Conservation (phyloP, 2,113 vertebrate species). For the Phalacrocorax brasilianus region DNA sequence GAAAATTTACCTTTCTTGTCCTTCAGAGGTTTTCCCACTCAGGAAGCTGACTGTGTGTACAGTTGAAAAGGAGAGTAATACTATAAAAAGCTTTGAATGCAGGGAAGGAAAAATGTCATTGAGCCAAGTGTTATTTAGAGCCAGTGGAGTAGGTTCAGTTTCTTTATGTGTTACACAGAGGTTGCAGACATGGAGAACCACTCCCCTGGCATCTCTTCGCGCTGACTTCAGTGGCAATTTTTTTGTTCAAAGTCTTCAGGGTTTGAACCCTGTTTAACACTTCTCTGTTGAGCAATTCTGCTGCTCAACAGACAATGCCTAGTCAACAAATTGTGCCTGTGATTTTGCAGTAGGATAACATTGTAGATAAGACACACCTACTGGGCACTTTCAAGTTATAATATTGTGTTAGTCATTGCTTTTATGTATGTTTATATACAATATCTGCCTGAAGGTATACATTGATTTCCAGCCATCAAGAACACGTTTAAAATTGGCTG, state of each 20-base stretch:
- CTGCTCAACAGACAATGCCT: not conserved
- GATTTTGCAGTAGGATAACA: constrained; percentile 49
- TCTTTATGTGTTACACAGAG: not conserved
- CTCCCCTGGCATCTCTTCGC: not conserved
- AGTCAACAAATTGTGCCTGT: constrained; percentile 48
- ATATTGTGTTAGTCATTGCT: constrained; percentile 48
- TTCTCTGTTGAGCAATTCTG: constrained; percentile 30
- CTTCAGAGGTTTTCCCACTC: not conserved
- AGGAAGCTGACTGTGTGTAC: not conserved
- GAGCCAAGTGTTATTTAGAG: not conserved
- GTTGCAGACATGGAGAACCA: not conserved
- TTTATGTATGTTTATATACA: constrained; percentile 55
- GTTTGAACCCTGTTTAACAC: constrained; percentile 30
- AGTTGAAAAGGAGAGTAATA: not conserved
- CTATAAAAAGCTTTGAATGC: not conserved
- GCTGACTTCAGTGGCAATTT: not conserved
- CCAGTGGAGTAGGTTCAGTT: not conserved
- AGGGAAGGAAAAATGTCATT: not conserved
- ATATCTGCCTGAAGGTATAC: not conserved
- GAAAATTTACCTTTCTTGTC: not conserved
- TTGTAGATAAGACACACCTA: constrained; percentile 66
- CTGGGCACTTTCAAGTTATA: constrained; percentile 59
- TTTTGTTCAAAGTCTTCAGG: not conserved
- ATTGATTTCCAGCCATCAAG: constrained; percentile 36
- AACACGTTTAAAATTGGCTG: constrained; percentile 18